Evolutionary conservation across 2,113 vertebrate species (phyloP), one percentile per base, ranked within the genome.

Genomic region (Seriola aureovittata): DNA sequence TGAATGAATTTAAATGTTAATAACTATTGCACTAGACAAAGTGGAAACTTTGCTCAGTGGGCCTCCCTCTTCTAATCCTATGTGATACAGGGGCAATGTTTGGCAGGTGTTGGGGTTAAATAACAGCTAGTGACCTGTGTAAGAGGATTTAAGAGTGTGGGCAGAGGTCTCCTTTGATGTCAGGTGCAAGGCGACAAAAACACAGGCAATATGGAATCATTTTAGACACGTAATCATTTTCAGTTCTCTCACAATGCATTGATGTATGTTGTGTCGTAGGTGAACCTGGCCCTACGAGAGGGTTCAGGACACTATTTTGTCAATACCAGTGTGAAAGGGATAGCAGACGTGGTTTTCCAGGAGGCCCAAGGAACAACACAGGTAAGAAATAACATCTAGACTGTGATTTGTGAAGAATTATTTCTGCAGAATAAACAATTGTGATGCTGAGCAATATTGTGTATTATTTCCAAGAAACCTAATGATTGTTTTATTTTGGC

Each of bases 251-350:
- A 34, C 32, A 38, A 36, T 19, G 11, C 16, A 12, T 42, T 68
- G 13, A 50, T 67, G 19, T 16, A 9, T 59, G 85, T 78, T 82
- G 32, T 84, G 69, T 90, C 86, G 5, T 90, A 99, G 98, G 95
- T 89, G 0, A 96, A 96, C 65, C 94, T 99, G 50, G 81, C 85
- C 7, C 91, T 99, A 81, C 92, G 62, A 52, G 97, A 97, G 78
- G 98, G 98, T 40, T 99, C 98, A 0, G 98, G 98, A 1, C 96
- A 97, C 91, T 99, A 99, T 92, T 97, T 95, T 75, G 89, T 99
- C 88, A 99, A 99, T 78, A 93, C 96, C 40, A 99, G 96, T 4
- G 65, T 93, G 0, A 80, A 75, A 12, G 95, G 96, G 5, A 62
- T 97, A 2, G 93, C 95, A 2, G 91, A 91, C 12, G 95, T 98